These are phyloP conservation scores for Drosophila monieri DNA, from an alignment of 2,888 invertebrate species.

Conservation along the genomic window DNA sequence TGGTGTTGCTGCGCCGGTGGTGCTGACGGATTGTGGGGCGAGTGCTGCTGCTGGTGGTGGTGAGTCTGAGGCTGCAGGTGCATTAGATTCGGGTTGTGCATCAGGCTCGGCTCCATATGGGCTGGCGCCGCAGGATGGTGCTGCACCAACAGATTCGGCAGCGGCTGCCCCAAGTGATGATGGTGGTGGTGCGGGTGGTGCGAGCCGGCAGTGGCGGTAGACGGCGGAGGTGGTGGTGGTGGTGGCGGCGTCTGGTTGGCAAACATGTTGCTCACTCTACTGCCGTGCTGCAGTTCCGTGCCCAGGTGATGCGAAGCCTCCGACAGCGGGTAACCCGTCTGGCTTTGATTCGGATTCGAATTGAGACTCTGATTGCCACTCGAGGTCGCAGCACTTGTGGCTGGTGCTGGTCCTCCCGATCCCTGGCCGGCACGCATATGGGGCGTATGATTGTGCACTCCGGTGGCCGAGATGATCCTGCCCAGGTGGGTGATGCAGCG, in stretches of 20 bases:
- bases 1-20: conserved; percentile 63
- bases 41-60: conserved; percentile 63
- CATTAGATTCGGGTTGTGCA: conserved; percentile 83
- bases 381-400: conserved; percentile 21
- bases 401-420: conserved; percentile 10
- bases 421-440: conserved; percentile 80
- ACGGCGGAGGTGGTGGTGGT: conserved; percentile 12
- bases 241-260: conserved; percentile 53
- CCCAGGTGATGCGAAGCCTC: conserved; percentile 39
- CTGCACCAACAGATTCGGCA: conserved; percentile 77
- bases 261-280: conserved; percentile 45
- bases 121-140: conserved; percentile 59
- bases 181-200: conserved; percentile 69
- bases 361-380: neutral
- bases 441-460: conserved; percentile 84
- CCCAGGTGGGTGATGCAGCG: conserved; percentile 84
- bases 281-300: conserved; percentile 31
- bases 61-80: conserved; percentile 71
- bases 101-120: conserved; percentile 68
- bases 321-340: conserved; percentile 48
- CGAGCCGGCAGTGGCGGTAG: conserved; percentile 14
- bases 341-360: conserved; percentile 24
- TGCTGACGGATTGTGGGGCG: conserved; percentile 54
- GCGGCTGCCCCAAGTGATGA: conserved; percentile 73
- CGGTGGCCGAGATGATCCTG: conserved; percentile 84